Evolutionary conservation across 2,888 invertebrate genomes (phyloP), one percentile per base, ranked within the genome.

Genomic region (Geotrupes spiniger): DNA sequence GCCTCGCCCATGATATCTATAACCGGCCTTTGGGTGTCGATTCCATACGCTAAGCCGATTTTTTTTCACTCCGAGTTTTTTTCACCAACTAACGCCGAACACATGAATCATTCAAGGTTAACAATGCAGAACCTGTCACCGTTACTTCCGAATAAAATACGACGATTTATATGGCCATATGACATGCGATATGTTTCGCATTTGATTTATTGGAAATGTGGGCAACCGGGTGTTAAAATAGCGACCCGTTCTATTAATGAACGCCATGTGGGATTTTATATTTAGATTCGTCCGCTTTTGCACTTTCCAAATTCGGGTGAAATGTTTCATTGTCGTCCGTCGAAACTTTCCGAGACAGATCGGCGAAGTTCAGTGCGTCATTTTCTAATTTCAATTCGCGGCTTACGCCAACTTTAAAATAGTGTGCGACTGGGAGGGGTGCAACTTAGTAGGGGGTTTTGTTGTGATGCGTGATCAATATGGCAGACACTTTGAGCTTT

Each of bases 181-280:
- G 65, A 62, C 60, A 65, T 57, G 52, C 52, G 65, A 65, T 63
- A 61, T 58, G 56, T 51, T 51, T 48, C 49, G 56, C 49, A 51
- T 53, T 50, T 29, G 37, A 44, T 37, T 44, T 36, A 21, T 21
- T 21, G 21, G 3, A 21, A 21, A 21, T 36, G 10, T 31, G 42
- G 15, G 31, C 26, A 17, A 40, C 29, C 14, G 21, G 17, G 37
- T 25, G 15, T 44, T 12, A 40, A 42, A 38, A 43, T 38, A 42
- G 36, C 16, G 11, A n/a, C 41, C 31, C 21, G 44, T 36, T 38
- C 56, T 56, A 57, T 57, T 60, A 63, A 63, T 64, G 61, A 53
- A 50, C 60, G 46, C 60, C 66, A 63, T 64, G 63, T 63, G 64
- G 56, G 56, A 46, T 49, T 51, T 58, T 61, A 63, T 54, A 59